Evolutionary conservation across 1,140 invertebrate species (phyloP).

Genomic region (Aporrectodea caliginosa): DNA sequence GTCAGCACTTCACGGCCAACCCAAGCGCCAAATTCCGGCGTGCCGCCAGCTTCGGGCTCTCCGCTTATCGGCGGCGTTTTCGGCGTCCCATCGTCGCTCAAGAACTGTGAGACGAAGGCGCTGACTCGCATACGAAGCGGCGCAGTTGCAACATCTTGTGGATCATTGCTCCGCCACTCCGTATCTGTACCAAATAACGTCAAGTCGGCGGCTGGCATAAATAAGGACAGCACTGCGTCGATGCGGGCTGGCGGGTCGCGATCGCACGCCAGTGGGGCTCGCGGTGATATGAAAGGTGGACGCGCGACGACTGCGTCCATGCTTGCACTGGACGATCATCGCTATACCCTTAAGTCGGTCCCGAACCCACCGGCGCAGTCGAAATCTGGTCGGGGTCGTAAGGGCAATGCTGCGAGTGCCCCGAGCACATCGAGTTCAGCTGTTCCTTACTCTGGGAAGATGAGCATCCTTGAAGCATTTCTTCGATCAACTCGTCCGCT

Average conservation of each 20-base stretch:
- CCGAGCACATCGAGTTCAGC: neutral
- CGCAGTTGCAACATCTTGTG: constrained; percentile 7
- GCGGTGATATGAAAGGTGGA: neutral
- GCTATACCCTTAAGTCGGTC: constrained; percentile 3
- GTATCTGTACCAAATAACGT: constrained; percentile 5
- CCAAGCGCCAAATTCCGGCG: too few relatives aligned
- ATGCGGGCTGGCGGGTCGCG: neutral
- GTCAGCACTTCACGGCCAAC: too few relatives aligned
- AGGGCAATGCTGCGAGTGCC: neutral
- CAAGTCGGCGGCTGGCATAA: neutral
- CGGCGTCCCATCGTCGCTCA: neutral
- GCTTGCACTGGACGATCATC: constrained; percentile 12
- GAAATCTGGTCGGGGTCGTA: neutral
- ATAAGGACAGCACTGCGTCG: neutral
- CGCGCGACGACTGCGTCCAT: neutral
- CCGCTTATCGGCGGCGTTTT: neutral
- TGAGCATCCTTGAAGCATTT: constrained; percentile 20
- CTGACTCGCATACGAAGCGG: neutral
- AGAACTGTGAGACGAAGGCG: neutral
- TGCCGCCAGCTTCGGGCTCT: neutral
- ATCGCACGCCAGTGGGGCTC: neutral
- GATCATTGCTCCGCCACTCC: constrained; percentile 10
- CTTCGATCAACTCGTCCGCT: constrained; percentile 8
- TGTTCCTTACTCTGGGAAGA: neutral
- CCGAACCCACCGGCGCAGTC: neutral